phyloP scores from a whole-genome alignment of 1,140 invertebrate species.

The Panagrolaimus sp. region DNA sequence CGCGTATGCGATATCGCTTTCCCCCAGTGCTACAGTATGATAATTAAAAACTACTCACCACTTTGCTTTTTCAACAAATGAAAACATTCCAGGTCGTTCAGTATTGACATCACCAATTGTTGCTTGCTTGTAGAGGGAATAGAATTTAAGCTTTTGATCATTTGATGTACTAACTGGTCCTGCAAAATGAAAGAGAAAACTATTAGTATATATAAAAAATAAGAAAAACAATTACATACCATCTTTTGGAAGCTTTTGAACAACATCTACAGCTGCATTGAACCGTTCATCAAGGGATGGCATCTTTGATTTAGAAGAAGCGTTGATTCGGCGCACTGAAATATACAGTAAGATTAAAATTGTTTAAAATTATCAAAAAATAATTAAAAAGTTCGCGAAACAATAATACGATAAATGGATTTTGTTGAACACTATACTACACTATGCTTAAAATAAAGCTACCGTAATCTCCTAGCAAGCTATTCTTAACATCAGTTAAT shows the following conservation, averaged over 20 bases:
- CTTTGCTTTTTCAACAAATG: conserved; percentile 46
- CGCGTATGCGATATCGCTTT: too few relatives aligned
- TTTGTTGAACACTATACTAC: too few relatives aligned
- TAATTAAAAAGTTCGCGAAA: too few relatives aligned
- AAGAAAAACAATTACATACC: conserved; percentile 39
- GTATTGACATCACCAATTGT: conserved; percentile 57
- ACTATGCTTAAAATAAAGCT: too few relatives aligned
- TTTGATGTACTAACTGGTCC: conserved; percentile 51
- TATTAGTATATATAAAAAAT: neutral
- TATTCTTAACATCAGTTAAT: too few relatives aligned
- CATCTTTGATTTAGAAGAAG: conserved; percentile 18
- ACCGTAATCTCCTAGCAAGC: too few relatives aligned
- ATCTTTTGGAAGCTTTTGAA: conserved; percentile 56
- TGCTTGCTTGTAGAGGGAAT: conserved; percentile 56
- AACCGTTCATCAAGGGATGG: conserved; percentile 51
- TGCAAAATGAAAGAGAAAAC: conserved; percentile 35
- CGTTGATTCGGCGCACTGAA: neutral
- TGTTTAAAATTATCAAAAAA: too few relatives aligned
- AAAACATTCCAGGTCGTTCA: conserved; percentile 52
- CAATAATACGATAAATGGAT: too few relatives aligned
- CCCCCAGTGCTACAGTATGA: too few relatives aligned
- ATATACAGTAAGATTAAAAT: neutral
- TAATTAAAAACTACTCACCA: conserved; percentile 36
- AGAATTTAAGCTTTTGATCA: conserved; percentile 55
- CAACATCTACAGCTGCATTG: conserved; percentile 55